Evolutionary conservation across 2,888 invertebrate genomes (phyloP).

Genomic region (Nasonovia ribisnigri): DNA sequence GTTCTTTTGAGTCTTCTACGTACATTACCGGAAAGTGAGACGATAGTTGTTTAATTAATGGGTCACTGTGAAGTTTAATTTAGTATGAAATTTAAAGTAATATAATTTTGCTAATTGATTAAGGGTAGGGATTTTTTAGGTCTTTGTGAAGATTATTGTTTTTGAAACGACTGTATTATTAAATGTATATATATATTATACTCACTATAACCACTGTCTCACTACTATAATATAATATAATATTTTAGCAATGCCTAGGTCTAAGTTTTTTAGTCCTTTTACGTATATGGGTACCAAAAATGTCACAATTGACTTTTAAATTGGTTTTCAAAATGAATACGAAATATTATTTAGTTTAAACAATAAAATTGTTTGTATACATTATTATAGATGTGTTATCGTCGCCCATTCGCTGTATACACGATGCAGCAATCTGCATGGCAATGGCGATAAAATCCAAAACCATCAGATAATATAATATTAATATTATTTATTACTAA

Average conservation of each 20-base stretch:
- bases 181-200: not conserved
- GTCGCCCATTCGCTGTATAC: not conserved
- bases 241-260: not conserved
- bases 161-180: no score
- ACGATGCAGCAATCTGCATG: not conserved
- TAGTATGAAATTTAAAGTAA: no score
- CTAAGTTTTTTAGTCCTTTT: not conserved
- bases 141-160: no score
- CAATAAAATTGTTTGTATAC: not conserved
- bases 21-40: no score
- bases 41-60: no score
- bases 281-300: not conserved
- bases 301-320: not conserved
- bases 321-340: not conserved
- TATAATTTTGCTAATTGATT: no score
- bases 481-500: not conserved
- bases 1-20: no score
- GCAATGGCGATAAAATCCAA: not conserved
- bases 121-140: no score
- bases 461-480: not conserved
- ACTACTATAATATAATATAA: no score
- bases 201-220: not conserved
- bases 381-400: not conserved
- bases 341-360: not conserved
- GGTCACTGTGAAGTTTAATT: no score